Conservation (phyloP, 2,113 vertebrate species). For the Gopherus evgoodei region DNA sequence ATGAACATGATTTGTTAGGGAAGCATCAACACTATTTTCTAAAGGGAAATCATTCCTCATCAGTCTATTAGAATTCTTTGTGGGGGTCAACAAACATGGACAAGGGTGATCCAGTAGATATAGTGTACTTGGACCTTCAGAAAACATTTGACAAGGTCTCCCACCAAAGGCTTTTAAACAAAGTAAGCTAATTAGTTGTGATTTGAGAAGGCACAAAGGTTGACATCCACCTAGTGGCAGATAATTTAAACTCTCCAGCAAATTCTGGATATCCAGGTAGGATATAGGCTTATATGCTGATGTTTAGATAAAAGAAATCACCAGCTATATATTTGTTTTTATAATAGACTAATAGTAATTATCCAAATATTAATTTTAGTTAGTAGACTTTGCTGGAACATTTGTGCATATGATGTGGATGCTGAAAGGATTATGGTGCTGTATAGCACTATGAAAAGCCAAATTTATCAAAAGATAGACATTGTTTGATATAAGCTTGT, state of each 20-base stretch:
- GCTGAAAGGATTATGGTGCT: not conserved
- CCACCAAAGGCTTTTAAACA: too few species aligned
- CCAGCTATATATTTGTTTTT: not conserved
- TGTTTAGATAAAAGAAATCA: not conserved
- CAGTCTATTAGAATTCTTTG: too few species aligned
- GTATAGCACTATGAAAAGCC: fast-evolving
- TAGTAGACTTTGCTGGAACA: not conserved
- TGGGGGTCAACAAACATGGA: too few species aligned
- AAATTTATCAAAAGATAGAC: not conserved
- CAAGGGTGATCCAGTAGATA: too few species aligned
- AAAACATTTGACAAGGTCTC: too few species aligned
- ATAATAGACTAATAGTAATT: not conserved
- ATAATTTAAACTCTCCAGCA: not conserved
- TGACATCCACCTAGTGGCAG: not conserved
- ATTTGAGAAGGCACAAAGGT: not conserved
- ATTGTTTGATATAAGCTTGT: not conserved
- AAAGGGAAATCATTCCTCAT: too few species aligned
- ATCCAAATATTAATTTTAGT: not conserved
- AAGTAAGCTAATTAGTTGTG: not conserved
- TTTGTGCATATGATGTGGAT: not conserved
- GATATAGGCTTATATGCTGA: not conserved
- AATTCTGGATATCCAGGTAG: not conserved
- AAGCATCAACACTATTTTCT: too few species aligned
- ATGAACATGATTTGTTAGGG: too few species aligned
- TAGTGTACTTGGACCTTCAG: too few species aligned